A percentile compares a stretch with the other conserved stretches of the same genome.
phyloP scores from a whole-genome alignment of 2,888 invertebrate species.

The Cheilosia pagana region DNA sequence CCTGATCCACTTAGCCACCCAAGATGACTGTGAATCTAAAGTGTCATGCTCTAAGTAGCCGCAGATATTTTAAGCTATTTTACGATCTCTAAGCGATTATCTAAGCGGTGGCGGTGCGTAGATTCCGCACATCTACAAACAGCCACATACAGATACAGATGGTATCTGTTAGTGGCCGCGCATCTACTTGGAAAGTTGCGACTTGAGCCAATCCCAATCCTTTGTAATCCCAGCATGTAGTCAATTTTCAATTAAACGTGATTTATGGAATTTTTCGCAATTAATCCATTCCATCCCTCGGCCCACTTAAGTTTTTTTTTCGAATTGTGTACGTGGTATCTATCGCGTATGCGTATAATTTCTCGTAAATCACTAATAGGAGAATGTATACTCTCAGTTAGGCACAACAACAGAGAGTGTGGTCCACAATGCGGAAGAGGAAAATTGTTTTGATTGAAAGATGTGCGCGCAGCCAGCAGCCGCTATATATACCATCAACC shows the following conservation, averaged over 20 bases:
- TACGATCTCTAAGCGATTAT: conserved; percentile 48
- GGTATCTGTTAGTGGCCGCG: neutral
- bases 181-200: conserved; percentile 13
- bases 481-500: conserved; percentile 2
- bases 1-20: conserved; percentile 73
- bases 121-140: conserved; percentile 3
- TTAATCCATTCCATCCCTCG: conserved; percentile 62
- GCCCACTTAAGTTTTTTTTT: conserved; percentile 45
- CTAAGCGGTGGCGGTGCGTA: conserved; percentile 25
- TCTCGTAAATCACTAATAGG: conserved; percentile 71
- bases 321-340: conserved; percentile 34
- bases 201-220: conserved; percentile 3
- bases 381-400: conserved; percentile 29
- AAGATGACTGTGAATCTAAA: conserved; percentile 56
- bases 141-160: neutral
- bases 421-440: conserved; percentile 70
- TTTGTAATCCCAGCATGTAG: conserved; percentile 68
- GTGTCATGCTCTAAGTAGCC: conserved; percentile 55
- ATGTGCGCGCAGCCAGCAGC: conserved; percentile 53
- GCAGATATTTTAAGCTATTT: conserved; percentile 63
- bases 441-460: conserved; percentile 70
- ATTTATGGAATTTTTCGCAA: conserved; percentile 74
- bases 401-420: conserved; percentile 15
- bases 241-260: conserved; percentile 75
- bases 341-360: conserved; percentile 70